Base-by-base conservation (phyloP, 2,888 invertebrate species). In the Andrena camellia region DNA sequence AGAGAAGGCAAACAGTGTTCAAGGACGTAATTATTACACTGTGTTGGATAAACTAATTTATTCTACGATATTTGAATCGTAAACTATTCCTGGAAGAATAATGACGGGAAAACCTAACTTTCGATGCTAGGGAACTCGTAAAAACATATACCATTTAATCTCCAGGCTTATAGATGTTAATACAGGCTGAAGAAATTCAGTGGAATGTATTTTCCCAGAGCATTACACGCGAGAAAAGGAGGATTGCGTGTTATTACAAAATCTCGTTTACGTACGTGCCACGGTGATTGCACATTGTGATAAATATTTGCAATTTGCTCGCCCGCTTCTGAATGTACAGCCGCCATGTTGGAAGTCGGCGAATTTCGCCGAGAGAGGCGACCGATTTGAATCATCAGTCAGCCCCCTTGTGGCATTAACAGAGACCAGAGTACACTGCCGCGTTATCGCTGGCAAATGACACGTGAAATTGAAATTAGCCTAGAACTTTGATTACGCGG, bases 391-490 rank as follows among this genome's bases (percentile, higher is more conserved):
- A 48, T 72, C 31, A 72, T 72, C 64, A 23, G 26, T 64, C 42
- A 6, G n/a, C 54, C 17, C 67, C 62, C 62, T 48, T 33, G 75
- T 54, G 52, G 42, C 69, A 57, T 71, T 59, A 31, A 31, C 59
- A 13, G 63, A 10, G 52, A 29, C 33, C 42, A 29, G 50, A 23
- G 33, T 60, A 70, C 62, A 70, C 31, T 52, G 35, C 66, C 59
- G 33, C 52, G 60, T 78, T 80, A 80, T 80, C 78, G 33, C 52
- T 7, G 31, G 31, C 78, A 66, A 80, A 78, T 78, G 71, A 80
- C 66, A 78, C 71, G 78, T 67, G 80, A 80, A 67, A 78, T 71
- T 80, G 80, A 71, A 80, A 78, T 71, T 67, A 71, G 66, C 66
- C 66, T 33, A 10, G 70, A 80, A 77, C 77, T 77, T 66, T 77